Base-by-base conservation (phyloP, 2,797 vertebrate genomes). In the Merluccius polli region DNA sequence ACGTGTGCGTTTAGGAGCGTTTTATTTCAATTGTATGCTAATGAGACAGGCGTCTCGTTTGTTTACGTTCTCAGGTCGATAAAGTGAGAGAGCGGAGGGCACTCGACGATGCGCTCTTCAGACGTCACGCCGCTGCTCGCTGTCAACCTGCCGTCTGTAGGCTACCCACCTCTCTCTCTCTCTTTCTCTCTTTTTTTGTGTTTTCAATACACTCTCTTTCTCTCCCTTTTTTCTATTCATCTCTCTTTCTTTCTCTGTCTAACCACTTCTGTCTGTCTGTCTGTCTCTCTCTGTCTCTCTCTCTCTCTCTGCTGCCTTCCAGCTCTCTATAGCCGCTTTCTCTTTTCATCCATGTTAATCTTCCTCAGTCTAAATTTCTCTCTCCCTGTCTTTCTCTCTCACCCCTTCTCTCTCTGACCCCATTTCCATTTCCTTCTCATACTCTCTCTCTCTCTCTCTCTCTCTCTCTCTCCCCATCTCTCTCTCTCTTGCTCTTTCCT, bases 1-100 rank as follows among this genome's bases (percentile, higher is more conserved):
- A 30, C 16, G 36, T 72, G 24, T 72, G 24, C n/a, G 27, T 48
- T 73, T 32, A 73, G 5, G 16, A 73, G 72, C 72, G 52, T 72
- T 72, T 29, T 31, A 32, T 52, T 52, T 48, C 41, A 32, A 32
- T 73, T 33, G 29, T 33, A 63, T 32, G 72, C 36, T 48, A 72
- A 72, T 31, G 72, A 73, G 44, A 18, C 72, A 21, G 38, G 16
- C 41, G 27, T 48, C 30, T 29, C 29, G 30, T 72, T 44, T 72
- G 36, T 73, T 31, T 52, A 44, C 41, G 41, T 52, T 32, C 10
- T 52, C 6, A 21, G 48, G 72, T 31, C 16, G 48, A 52, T 31
- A 73, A 52, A 73, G 35, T 41, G 31, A 21, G 24, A 7, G 8
- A 29, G 71, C 18, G 44, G 27, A 72, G 41, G 41, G 24, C 41